Evolutionary conservation across 2,888 invertebrate genomes (phyloP), one percentile per base, ranked within the genome.

Genomic region (Meganola albula): DNA sequence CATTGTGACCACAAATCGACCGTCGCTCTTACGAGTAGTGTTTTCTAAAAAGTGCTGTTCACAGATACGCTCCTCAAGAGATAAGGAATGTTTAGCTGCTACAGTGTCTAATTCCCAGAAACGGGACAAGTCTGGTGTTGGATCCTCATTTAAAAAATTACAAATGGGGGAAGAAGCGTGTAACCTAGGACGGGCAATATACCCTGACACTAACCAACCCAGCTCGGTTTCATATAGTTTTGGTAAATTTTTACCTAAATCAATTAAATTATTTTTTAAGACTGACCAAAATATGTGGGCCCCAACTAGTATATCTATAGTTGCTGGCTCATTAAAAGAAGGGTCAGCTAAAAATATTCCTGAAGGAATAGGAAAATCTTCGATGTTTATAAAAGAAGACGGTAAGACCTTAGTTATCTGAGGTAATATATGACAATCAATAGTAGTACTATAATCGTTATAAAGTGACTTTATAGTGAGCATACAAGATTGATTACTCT

Each of bases 41-140:
- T 30, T 40, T 2, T 37, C n/a, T n/a, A 10, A 3, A 27, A 53
- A 51, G 6, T 8, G 12, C 12, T 39, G 9, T 26, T 51, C 48
- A 37, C 51, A 51, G 1, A 20, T 18, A 2, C 29, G 25, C 23
- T 51, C 45, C 16, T 51, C 47, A 1, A 6, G 2, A 4, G 38
- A 20, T 6, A 40, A 14, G 7, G 16, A 9, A 10, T 43, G 33
- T 12, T 36, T 33, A 3, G 27, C 3, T n/a, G 44, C 27, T n/a
- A 50, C 23, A 11, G 31, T 20, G 5, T 53, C 47, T 7, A 47
- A 12, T 18, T 51, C 47, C 43, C 44, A 51, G 30, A 53, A 53
- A 4, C 29, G 16, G 4, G 32, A 37, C 4, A 44, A 28, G 24
- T 21, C 14, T 11, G 18, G 29, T 11, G 4, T 5, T 16, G 16